phyloP scores from a whole-genome alignment of 2,888 invertebrate genomes.

The Cerastoderma edule region DNA sequence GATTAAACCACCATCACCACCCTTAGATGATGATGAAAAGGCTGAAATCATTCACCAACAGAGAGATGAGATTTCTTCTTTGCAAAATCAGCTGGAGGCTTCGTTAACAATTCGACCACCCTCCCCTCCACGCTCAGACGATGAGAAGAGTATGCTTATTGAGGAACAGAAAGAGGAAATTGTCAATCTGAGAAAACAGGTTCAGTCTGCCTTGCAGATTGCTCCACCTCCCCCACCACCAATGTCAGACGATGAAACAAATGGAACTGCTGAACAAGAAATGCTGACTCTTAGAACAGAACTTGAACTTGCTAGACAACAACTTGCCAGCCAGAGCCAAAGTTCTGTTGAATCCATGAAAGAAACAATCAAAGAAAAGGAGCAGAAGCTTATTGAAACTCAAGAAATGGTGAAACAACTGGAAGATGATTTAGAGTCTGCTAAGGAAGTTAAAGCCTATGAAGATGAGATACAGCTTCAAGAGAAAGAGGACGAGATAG shows the following conservation, averaged over 20 bases:
- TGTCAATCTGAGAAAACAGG: conserved; percentile 51
- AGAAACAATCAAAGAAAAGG: conserved; percentile 45
- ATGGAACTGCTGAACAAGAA: conserved; percentile 48
- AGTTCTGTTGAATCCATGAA: conserved; percentile 31
- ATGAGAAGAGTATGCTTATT: conserved; percentile 34
- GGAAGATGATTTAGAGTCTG: conserved; percentile 54
- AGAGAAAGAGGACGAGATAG: conserved; percentile 66
- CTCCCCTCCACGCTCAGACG: conserved; percentile 35
- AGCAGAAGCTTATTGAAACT: conserved; percentile 51
- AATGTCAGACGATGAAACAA: conserved; percentile 47
- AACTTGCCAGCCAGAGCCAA: conserved; percentile 37
- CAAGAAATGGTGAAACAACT: conserved; percentile 46
- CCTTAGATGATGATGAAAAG: conserved; percentile 54
- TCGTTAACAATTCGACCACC: conserved; percentile 43
- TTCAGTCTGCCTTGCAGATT: conserved; percentile 46
- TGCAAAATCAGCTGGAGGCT: conserved; percentile 41
- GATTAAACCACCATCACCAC: conserved; percentile 61
- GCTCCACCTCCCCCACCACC: conserved; percentile 43
- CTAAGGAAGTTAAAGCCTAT: conserved; percentile 55
- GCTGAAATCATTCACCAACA: conserved; percentile 47
- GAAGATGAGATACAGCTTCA: conserved; percentile 56
- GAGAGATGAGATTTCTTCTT: conserved; percentile 50
- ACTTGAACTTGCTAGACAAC: conserved; percentile 31
- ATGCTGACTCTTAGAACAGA: conserved; percentile 43
- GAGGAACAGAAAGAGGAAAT: conserved; percentile 53